phyloP scores from a whole-genome alignment of 2,113 vertebrate species.

The Pachypanchax playfairii region DNA sequence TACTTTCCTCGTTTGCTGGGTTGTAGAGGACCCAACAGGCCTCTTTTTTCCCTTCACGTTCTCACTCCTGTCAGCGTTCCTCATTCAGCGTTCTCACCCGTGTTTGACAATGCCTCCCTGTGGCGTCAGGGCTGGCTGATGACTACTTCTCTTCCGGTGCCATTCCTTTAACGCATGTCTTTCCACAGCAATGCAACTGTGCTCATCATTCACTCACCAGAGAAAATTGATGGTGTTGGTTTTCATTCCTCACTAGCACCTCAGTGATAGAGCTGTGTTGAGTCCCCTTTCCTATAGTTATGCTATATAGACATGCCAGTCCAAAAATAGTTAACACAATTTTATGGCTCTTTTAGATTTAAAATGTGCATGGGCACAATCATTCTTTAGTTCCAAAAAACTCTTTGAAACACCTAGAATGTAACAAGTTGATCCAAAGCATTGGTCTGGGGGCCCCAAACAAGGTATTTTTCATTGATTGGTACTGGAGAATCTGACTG shows the following conservation, averaged over 20 bases:
- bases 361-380: constrained; percentile 36
- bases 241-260: constrained; percentile 46
- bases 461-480: no score
- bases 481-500: no score
- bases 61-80: constrained; percentile 24
- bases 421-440: constrained; percentile 30
- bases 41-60: constrained; percentile 23
- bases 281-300: background rate
- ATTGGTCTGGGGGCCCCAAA: no score
- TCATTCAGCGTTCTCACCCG: constrained; percentile 53
- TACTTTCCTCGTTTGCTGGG: constrained; percentile 46
- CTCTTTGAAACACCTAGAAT: constrained; percentile 32
- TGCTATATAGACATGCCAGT: background rate
- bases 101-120: constrained; percentile 65
- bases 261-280: constrained; percentile 28
- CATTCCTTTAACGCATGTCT: constrained; percentile 55
- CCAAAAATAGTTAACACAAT: constrained; percentile 22
- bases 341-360: constrained; percentile 13
- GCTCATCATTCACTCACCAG: constrained; percentile 57
- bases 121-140: constrained; percentile 67
- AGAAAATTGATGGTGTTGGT: constrained; percentile 59
- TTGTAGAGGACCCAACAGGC: constrained; percentile 52
- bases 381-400: constrained; percentile 15
- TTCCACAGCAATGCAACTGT: constrained; percentile 41
- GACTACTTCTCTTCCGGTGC: constrained; percentile 54